phyloP scores from a whole-genome alignment of 92 coral and sea anemone species.

The Anthopleura xanthogrammica region DNA sequence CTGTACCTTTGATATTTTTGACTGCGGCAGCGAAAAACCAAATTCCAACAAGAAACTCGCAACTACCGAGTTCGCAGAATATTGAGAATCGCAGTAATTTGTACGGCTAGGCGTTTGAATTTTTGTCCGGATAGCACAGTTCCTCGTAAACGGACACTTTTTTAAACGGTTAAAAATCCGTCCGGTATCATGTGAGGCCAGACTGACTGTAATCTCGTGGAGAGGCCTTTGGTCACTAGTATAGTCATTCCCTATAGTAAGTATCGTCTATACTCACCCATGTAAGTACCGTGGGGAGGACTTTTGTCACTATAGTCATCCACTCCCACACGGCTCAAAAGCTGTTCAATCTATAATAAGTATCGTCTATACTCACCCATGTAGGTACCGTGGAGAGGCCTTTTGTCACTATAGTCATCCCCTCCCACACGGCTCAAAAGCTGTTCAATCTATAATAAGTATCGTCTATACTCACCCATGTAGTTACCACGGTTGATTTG shows the following conservation, averaged over 20 bases:
- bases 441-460: background rate
- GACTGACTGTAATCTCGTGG: background rate
- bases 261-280: conserved; percentile 56
- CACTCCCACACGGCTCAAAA: background rate
- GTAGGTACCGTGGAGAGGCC: conserved; percentile 26
- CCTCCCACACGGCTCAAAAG: background rate
- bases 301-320: background rate
- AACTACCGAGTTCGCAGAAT: too few species aligned
- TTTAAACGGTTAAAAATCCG: too few species aligned
- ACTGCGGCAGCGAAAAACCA: too few species aligned
- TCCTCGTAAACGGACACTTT: too few species aligned
- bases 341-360: background rate
- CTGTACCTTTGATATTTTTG: too few species aligned
- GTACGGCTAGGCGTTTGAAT: too few species aligned
- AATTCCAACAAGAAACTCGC: too few species aligned
- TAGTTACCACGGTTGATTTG: conserved; percentile 61
- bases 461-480: conserved; percentile 58
- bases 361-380: conserved; percentile 57
- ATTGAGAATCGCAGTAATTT: too few species aligned
- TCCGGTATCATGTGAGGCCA: too few species aligned
- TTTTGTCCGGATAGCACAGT: too few species aligned
- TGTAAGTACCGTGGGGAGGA: conserved; percentile 35
- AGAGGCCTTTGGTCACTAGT: background rate
- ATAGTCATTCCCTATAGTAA: background rate
- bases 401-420: background rate